Evolutionary conservation across 2,113 vertebrate genomes (phyloP), one percentile per base, ranked within the genome.

Genomic region (Carassius gibelio): DNA sequence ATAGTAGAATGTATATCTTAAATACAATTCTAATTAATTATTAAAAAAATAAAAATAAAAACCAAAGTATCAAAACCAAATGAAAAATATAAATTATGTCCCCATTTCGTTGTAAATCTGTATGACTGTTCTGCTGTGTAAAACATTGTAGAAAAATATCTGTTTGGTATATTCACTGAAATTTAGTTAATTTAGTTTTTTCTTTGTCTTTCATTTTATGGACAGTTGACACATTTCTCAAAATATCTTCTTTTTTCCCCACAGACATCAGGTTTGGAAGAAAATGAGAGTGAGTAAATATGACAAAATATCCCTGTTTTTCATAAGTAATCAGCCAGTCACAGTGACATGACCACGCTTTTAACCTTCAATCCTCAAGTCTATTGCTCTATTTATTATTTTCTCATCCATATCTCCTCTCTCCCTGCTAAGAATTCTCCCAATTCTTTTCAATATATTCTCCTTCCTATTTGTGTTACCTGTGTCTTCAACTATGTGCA

Each of bases 281-380:
- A 17, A 55, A 50, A 76, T 76, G 75, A 76, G 75, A 55, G 75
- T 76, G 75, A 76, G 75, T 76, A 76, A 76, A 76, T 76, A 55
- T 76, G 50, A 14, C 48, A 76, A 55, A 9, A n/a, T 48, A 23
- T n/a, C 71, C 71, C 42, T 76, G 68, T 10, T 71, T 71, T 42
- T 71, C 17, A 71, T 17, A 15, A 34, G 13, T 76, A 17, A 34
- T 55, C 14, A 19, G 26, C n/a, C 4, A 34, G 30, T 76, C 48
- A 9, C 45, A 34, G 14, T 76, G 15, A 50, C 8, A 3, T 55
- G 48, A 50, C 21, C 50, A 19, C 19, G 75, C 8, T 55, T 76
- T 30, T 19, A 7, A 34, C 45, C 50, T 55, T 55, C 15, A 76
- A 3, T 55, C 50, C n/a, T 55, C 75, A 30, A 19, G 8, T 55